Percentiles rank a stretch among this genome's conserved stretches.
These are phyloP conservation scores for Xenotilapia flavipinnis DNA, from an alignment of 2,113 vertebrate species.

Conservation along the genomic window DNA sequence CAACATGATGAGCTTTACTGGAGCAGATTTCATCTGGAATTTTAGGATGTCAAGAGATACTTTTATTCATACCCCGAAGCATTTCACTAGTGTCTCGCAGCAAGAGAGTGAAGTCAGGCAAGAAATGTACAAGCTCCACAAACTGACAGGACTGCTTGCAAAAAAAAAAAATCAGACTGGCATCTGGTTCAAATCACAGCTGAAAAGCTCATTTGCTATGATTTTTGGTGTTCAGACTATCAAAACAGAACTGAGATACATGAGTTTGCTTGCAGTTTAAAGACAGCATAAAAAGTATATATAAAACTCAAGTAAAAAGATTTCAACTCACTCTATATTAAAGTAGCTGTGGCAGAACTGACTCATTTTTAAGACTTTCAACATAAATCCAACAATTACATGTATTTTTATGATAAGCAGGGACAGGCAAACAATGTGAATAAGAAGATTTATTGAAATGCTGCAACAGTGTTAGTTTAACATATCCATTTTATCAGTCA, in stretches of 20 bases:
- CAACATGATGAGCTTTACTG: accelerated
- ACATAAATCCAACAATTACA: neutral
- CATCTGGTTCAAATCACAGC: neutral
- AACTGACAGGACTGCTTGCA: neutral
- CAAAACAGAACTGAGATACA: neutral
- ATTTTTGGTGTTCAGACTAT: neutral
- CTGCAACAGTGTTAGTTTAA: conserved; percentile 1
- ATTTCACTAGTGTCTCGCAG: neutral
- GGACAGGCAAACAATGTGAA: neutral
- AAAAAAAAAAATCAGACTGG: neutral
- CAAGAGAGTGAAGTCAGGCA: neutral
- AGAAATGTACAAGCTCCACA: neutral
- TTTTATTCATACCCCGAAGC: neutral
- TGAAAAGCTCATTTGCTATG: neutral
- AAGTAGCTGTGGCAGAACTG: neutral
- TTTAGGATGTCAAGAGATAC: neutral
- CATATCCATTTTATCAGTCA: neutral
- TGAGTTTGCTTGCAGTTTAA: neutral
- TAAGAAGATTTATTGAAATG: conserved; percentile 65
- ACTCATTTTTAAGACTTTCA: neutral
- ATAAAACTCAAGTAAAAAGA: neutral
- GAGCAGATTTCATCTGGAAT: neutral
- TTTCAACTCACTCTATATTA: neutral
- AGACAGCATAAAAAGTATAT: neutral
- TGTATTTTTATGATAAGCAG: neutral